Conservation (phyloP, 2,888 invertebrate genomes). For the Aporophyla lueneburgensis region DNA sequence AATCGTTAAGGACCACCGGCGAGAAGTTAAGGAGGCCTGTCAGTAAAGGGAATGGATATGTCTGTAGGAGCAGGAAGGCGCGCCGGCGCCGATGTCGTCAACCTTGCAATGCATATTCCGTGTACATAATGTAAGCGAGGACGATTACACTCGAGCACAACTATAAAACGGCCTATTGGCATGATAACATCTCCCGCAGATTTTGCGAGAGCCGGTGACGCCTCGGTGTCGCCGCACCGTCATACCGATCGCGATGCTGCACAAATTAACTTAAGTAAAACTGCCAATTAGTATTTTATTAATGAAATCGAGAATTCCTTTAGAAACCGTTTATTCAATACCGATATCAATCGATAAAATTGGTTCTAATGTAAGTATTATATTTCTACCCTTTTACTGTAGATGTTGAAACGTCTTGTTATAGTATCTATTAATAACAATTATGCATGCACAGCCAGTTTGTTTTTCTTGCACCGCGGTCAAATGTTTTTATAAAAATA, state of each 20-base stretch:
- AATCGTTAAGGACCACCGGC: conserved; percentile 66
- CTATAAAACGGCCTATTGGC: conserved; percentile 67
- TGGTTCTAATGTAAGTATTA: conserved; percentile 43
- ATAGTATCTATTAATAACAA: conserved; percentile 51
- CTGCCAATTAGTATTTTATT: conserved; percentile 62
- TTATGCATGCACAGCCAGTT: conserved; percentile 47
- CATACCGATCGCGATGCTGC: conserved; percentile 33
- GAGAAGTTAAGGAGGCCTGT: conserved; percentile 67
- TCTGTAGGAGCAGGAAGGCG: conserved; percentile 76
- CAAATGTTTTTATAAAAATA: conserved; percentile 61
- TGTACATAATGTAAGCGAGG: conserved; percentile 68
- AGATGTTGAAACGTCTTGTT: conserved; percentile 29
- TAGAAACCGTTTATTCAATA: conserved; percentile 42
- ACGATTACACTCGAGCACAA: conserved; percentile 64
- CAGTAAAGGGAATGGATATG: conserved; percentile 66
- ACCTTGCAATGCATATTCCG: conserved; percentile 77
- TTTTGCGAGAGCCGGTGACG: conserved; percentile 60
- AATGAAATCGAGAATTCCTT: conserved; percentile 59
- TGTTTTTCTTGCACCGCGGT: conserved; percentile 59
- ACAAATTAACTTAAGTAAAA: conserved; percentile 61
- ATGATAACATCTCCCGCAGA: conserved; percentile 66
- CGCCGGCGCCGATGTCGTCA: conserved; percentile 75
- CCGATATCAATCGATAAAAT: conserved; percentile 44
- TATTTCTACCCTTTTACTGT: conserved; percentile 39
- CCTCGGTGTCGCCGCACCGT: conserved; percentile 60